Conservation (phyloP, 2,888 invertebrate species). For the Stenchaetothrips biformis region DNA sequence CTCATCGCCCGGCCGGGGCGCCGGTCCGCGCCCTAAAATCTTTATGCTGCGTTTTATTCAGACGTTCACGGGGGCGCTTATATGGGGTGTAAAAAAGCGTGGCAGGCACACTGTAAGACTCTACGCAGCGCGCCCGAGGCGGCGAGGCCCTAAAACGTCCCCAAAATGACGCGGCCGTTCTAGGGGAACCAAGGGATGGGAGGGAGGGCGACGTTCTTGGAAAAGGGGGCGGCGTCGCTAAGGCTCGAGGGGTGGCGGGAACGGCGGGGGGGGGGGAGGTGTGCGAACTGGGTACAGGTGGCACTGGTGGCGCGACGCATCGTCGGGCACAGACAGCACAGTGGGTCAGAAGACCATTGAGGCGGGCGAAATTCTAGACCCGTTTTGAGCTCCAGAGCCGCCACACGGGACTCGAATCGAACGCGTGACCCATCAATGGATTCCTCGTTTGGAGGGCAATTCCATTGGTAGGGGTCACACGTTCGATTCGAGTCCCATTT, state of each 20-base stretch:
- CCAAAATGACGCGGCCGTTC: constrained; percentile 6
- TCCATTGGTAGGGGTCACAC: no score
- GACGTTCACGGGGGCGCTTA: constrained; percentile 19
- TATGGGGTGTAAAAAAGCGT: constrained; percentile 17
- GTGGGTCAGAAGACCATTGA: no score
- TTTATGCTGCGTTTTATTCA: constrained; percentile 20
- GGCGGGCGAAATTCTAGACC: no score
- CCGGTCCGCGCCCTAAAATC: background rate
- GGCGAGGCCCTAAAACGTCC: background rate
- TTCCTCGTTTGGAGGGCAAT: no score
- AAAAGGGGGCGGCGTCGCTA: background rate
- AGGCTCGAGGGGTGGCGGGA: background rate
- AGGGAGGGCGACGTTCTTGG: constrained; percentile 13
- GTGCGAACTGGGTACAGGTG: no score
- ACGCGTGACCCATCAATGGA: no score
- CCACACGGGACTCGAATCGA: no score
- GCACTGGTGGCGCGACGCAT: background rate
- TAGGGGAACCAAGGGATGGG: background rate
- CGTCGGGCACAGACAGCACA: no score
- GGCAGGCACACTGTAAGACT: background rate
- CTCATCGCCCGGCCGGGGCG: background rate
- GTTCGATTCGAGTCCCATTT: no score
- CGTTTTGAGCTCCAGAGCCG: no score
- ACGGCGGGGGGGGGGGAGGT: background rate
- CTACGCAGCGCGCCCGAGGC: background rate